Conservation (phyloP, 2,113 vertebrate genomes). For the Thymallus thymallus region DNA sequence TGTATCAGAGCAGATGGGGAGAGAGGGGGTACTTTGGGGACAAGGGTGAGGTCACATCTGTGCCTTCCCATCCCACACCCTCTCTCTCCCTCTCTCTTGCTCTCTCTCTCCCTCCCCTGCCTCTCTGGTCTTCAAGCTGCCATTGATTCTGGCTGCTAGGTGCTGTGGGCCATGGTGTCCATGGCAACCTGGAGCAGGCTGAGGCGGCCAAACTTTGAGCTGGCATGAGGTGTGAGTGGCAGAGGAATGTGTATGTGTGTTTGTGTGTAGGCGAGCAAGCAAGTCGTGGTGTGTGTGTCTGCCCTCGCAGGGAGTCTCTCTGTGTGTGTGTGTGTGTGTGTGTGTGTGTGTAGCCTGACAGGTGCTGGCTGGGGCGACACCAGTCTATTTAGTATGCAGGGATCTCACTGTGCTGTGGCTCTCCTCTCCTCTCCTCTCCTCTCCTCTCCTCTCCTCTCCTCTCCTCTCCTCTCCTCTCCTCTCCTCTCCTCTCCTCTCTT, state of each 20-base stretch:
- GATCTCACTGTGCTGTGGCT: slow-evolving; percentile 24
- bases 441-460: background rate
- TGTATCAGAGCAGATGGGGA: slow-evolving; percentile 62
- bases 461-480: too few relatives aligned
- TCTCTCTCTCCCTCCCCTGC: slow-evolving; percentile 14
- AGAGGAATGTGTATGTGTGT: slow-evolving; percentile 21
- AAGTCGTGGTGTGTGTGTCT: background rate
- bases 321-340: slow-evolving; percentile 46
- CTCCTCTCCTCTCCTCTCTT: slow-evolving; percentile 37
- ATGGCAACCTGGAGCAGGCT: slow-evolving; percentile 74
- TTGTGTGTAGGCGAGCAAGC: background rate
- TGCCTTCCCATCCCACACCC: slow-evolving; percentile 37
- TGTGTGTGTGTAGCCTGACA: slow-evolving; percentile 21
- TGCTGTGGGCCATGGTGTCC: slow-evolving; percentile 77
- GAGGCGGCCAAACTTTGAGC: slow-evolving; percentile 74
- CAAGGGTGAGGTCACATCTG: slow-evolving; percentile 65
- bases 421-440: slow-evolving; percentile 19
- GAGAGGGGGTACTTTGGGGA: slow-evolving; percentile 56
- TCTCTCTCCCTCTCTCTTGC: slow-evolving; percentile 20
- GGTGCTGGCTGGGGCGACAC: slow-evolving; percentile 65
- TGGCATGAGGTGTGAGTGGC: slow-evolving; percentile 49
- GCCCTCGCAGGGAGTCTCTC: slow-evolving; percentile 11
- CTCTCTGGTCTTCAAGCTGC: slow-evolving; percentile 55
- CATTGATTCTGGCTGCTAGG: slow-evolving; percentile 77
- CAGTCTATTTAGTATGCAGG: slow-evolving; percentile 70